Conservation (phyloP, 2,888 invertebrate genomes). For the Alitta virens region DNA sequence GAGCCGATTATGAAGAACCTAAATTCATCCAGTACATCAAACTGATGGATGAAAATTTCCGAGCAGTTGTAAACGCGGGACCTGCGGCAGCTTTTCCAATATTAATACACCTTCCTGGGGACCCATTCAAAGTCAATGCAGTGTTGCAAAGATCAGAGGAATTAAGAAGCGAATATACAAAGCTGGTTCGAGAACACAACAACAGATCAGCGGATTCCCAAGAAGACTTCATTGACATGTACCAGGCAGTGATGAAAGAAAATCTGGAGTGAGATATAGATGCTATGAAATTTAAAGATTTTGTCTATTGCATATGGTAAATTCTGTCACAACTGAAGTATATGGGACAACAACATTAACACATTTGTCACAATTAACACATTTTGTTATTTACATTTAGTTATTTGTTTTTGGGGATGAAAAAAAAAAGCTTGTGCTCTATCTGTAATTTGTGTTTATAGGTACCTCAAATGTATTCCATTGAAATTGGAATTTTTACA, state of each 20-base stretch:
- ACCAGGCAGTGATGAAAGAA: slow-evolving; percentile 29
- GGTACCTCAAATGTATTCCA: too few relatives aligned
- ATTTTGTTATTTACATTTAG: too few relatives aligned
- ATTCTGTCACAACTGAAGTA: too few relatives aligned
- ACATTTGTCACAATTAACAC: too few relatives aligned
- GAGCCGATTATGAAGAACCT: slow-evolving; percentile 4
- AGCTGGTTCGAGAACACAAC: not conserved
- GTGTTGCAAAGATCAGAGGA: not conserved
- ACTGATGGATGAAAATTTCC: slow-evolving; percentile 10
- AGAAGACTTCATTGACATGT: slow-evolving; percentile 35
- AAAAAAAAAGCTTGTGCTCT: too few relatives aligned
- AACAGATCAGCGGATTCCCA: slow-evolving; percentile 24
- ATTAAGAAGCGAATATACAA: not conserved
- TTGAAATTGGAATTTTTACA: too few relatives aligned
- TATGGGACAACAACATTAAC: too few relatives aligned
- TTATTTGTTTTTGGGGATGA: too few relatives aligned
- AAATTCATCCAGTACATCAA: slow-evolving; percentile 4
- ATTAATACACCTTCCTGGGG: slow-evolving; percentile 12
- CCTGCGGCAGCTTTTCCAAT: slow-evolving; percentile 1
- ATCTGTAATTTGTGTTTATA: too few relatives aligned
- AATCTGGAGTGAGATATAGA: slow-evolving; percentile 8
- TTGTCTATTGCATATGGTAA: too few relatives aligned
- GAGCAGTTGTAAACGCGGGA: slow-evolving; percentile 4
- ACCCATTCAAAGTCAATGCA: not conserved
- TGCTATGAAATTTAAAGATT: too few relatives aligned